Percentiles rank a stretch among this genome's conserved stretches.
Evolutionary conservation across 2,888 invertebrate genomes (phyloP).

Genomic region (Venustoraphidia nigricollis): DNA sequence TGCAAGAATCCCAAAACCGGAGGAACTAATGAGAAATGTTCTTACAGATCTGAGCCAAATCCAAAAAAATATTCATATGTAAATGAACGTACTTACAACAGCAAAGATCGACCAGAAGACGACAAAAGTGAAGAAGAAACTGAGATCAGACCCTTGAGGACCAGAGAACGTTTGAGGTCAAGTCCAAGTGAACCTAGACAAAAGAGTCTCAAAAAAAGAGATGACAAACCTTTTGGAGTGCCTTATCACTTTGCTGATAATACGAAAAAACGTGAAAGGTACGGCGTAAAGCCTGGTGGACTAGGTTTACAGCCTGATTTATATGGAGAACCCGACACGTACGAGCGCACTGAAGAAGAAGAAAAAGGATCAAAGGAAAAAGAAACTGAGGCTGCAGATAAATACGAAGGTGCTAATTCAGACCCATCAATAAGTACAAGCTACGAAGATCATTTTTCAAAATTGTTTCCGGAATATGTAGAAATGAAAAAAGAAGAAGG

Average conservation of each 20-base stretch:
- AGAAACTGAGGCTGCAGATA: constrained; percentile 20
- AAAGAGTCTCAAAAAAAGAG: constrained; percentile 8
- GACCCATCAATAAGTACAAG: constrained; percentile 7
- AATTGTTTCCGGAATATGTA: constrained; percentile 27
- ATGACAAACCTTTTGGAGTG: constrained; percentile 17
- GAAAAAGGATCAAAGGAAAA: constrained; percentile 10
- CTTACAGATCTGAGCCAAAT: constrained; percentile 56
- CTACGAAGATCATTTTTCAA: constrained; percentile 29
- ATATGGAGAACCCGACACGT: constrained; percentile 12
- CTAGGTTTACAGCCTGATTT: constrained; percentile 13
- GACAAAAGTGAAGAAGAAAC: constrained; percentile 18
- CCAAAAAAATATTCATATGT: constrained; percentile 54
- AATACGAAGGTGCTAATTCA: constrained; percentile 4
- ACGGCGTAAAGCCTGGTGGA: constrained; percentile 3
- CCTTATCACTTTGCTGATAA: constrained; percentile 19
- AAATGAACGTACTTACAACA: constrained; percentile 44
- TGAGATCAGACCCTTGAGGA: not conserved
- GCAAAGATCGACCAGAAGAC: constrained; percentile 13
- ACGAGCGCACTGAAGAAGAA: constrained; percentile 9
- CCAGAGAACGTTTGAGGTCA: no score
- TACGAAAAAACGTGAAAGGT: constrained; percentile 12
- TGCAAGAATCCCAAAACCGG: constrained; percentile 62
- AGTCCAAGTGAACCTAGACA: no score
- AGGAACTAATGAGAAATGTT: constrained; percentile 64
- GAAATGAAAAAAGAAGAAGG: constrained; percentile 23